Conservation (phyloP, 2,113 vertebrate species). For the Apeltes quadracus region DNA sequence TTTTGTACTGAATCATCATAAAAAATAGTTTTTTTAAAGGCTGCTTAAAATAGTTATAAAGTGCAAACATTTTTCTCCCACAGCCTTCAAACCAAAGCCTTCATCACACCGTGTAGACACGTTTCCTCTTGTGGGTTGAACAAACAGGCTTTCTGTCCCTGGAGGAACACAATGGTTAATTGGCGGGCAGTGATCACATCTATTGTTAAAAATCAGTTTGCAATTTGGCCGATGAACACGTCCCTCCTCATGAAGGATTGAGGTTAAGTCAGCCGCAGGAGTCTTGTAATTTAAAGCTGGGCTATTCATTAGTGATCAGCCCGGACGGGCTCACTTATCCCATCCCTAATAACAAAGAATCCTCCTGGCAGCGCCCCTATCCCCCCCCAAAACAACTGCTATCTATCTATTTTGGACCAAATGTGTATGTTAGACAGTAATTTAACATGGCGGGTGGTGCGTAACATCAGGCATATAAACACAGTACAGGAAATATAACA, state of each 20-base stretch:
- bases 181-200: constrained; percentile 40
- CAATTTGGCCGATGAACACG: constrained; percentile 12
- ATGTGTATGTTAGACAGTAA: too few species aligned
- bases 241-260: constrained; percentile 27
- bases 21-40: neutral
- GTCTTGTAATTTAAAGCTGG: constrained; percentile 46
- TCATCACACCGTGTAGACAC: neutral
- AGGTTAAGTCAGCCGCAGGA: constrained; percentile 43
- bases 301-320: constrained; percentile 54
- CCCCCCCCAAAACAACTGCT: neutral
- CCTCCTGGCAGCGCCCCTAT: constrained; percentile 2
- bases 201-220: constrained; percentile 39
- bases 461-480: too few species aligned
- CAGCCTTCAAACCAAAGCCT: constrained; percentile 6
- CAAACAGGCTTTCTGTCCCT: constrained; percentile 16
- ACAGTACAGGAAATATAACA: too few species aligned
- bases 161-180: constrained; percentile 3
- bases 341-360: constrained; percentile 38
- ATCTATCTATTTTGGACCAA: too few species aligned
- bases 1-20: neutral
- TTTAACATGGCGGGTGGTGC: too few species aligned
- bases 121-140: constrained; percentile 16
- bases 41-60: neutral
- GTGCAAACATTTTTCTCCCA: neutral
- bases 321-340: constrained; percentile 31